Evolutionary conservation across 2,113 vertebrate genomes (phyloP).

Genomic region (Salvelinus namaycush): DNA sequence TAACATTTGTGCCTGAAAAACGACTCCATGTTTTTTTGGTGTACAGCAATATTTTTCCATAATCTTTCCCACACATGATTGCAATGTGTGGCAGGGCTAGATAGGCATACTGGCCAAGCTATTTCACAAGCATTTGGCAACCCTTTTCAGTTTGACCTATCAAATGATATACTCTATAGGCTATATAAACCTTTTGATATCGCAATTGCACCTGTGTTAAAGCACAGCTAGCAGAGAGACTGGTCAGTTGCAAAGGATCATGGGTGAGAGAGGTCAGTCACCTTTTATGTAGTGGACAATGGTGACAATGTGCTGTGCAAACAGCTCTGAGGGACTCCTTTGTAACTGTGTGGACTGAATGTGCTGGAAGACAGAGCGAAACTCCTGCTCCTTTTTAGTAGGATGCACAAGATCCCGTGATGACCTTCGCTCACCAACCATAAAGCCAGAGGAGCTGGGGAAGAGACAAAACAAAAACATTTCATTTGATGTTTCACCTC

Average conservation of each 20-base stretch:
- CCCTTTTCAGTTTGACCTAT: background rate
- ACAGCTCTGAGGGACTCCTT: slow-evolving; percentile 89
- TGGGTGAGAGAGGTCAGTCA: slow-evolving; percentile 47
- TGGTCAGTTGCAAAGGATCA: background rate
- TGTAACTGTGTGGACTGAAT: slow-evolving; percentile 85
- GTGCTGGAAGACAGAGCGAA: slow-evolving; percentile 92
- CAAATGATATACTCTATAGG: background rate
- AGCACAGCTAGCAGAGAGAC: background rate
- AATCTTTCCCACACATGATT: background rate
- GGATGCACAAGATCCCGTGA: slow-evolving; percentile 90
- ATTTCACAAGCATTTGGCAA: background rate
- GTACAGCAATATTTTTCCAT: background rate
- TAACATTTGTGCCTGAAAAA: background rate
- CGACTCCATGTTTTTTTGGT: too few species aligned
- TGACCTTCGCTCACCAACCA: slow-evolving; percentile 90
- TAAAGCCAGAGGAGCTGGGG: slow-evolving; percentile 82
- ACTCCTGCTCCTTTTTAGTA: slow-evolving; percentile 91
- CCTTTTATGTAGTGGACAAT: slow-evolving; percentile 97
- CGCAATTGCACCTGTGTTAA: background rate
- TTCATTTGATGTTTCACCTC: background rate
- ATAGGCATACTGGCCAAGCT: background rate
- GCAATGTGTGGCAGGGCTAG: too few species aligned
- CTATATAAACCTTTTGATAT: background rate
- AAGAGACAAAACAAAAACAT: slow-evolving; percentile 3
- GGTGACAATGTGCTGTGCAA: slow-evolving; percentile 95